Evolutionary conservation across 2,113 vertebrate species (phyloP), one percentile per base, ranked within the genome.

Genomic region (Paramisgurnus dabryanus): DNA sequence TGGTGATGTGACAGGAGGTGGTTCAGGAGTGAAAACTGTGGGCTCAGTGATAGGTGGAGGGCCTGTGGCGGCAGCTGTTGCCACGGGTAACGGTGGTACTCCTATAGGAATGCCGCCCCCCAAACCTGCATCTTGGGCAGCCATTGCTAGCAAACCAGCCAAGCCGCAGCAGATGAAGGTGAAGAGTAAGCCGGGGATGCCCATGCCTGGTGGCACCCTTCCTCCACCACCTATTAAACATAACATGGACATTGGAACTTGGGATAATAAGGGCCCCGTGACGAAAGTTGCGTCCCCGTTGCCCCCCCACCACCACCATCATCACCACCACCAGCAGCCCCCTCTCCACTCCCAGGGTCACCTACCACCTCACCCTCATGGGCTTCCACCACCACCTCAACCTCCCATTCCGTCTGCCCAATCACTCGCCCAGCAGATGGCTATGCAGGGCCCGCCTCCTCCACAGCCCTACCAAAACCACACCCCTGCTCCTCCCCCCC

Each of bases 191-290:
- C 88, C 94, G 0, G 95, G 95, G 43, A 92, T 94, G 55, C 89
- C 94, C 71, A 88, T 96, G 0, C 91, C 90, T 4, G 96, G 92
- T 15, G 92, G 90, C 43, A 88, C 91, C 0, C 89, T 98, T 67
- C 97, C 95, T 6, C 97, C 96, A 0, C 94, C 96, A 0, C 94
- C 96, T n/a, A 95, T 98, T 72, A 99, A 98, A 90, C 97, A 99
- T 90, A 97, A 95, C 86, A 96, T 98, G 95, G 97, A 99, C 94
- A 98, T 99, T 43, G 97, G 97, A 82, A 98, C 96, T 3, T 99
- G 97, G 97, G 97, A 99, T 83, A 96, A 95, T 85, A 98, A 99
- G 86, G 96, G 95, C 69, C 90, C 94, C 11, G 86, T 90, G 66
- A 81, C 93, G 34, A 99, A 97, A 90, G 94, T 95, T 83, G 91